Base-by-base conservation (phyloP, 2,113 vertebrate genomes). In the Plestiodon gilberti region DNA sequence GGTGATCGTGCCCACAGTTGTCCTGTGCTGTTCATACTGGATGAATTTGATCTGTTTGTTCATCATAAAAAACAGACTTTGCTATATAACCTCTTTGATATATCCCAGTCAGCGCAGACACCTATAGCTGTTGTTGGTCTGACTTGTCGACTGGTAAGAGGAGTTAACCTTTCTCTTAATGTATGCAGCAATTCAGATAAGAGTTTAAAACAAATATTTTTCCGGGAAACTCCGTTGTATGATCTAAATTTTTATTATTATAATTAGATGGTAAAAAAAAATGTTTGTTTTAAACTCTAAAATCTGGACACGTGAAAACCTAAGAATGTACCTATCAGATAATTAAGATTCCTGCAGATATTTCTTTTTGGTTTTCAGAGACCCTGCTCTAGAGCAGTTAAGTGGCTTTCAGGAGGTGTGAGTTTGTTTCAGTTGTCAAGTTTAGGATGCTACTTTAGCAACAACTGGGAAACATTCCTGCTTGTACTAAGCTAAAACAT, bases 61-160 rank as follows among this genome's bases (percentile, higher is more conserved):
- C 97, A 99, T 93, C 99, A 99, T 93, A 99, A 98, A 97, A 99
- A 99, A 69, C 99, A 99, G 94, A 98, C 98, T 0, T 96, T 99
- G 71, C 98, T 99, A 33, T 99, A 99, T 93, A 99, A 99, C 94
- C 98, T 99, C 80, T 97, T 99, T 1, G 99, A 99, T 20, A 95
- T 98, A 65, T 98, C 99, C 65, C 99, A 99, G 95, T 98, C 98
- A 0, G 98, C 99, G 9, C 99, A 99, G 97, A 96, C 98, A 14
- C 99, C 99, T 1, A 48, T 99, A 7, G 98, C 98, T 1, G 97
- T 99, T 43, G 96, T 99, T 35, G 99, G 99, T 7, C 88, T 99
- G 83, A 99, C 98, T 5, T 99, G 99, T 88, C 97, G 99, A 84
- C 97, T 99, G 97, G 99, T 99, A 93, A 94, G 96, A 91, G 23